Evolutionary conservation across 2,888 invertebrate genomes (phyloP).

Genomic region (Buathra laborator): DNA sequence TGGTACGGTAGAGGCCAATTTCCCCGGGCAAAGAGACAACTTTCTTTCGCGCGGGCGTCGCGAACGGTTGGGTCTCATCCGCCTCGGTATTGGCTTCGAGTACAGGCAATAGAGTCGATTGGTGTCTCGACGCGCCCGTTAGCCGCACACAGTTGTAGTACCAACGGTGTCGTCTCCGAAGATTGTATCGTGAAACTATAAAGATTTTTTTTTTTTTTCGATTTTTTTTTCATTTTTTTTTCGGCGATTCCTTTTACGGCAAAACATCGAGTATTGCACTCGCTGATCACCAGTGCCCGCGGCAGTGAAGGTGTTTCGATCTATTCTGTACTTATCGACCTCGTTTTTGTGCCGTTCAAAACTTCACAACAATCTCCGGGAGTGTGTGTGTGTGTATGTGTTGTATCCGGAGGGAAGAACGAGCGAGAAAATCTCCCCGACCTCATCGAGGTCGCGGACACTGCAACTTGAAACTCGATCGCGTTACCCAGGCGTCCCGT

Average conservation of each 20-base stretch:
- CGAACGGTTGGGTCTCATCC: slow-evolving; percentile 50
- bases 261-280: slow-evolving; percentile 5
- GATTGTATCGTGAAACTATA: background rate
- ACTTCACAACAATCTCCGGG: background rate
- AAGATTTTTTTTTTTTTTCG: background rate
- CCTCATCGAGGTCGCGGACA: slow-evolving; percentile 52
- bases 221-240: background rate
- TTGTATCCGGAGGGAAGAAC: slow-evolving; percentile 5
- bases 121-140: slow-evolving; percentile 38
- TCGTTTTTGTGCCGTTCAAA: slow-evolving; percentile 53
- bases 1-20: slow-evolving; percentile 46
- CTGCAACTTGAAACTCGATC: slow-evolving; percentile 50
- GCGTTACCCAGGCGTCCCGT: slow-evolving; percentile 25
- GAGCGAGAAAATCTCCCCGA: slow-evolving; percentile 36
- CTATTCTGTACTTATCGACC: slow-evolving; percentile 25
- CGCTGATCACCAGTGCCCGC: slow-evolving; percentile 41
- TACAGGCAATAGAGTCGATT: slow-evolving; percentile 30
- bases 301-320: slow-evolving; percentile 63
- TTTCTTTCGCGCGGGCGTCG: slow-evolving; percentile 62
- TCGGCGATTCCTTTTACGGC: slow-evolving; percentile 21
- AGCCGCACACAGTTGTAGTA: slow-evolving; percentile 29
- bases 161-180: background rate
- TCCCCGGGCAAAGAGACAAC: slow-evolving; percentile 58
- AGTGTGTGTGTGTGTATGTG: background rate
- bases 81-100: slow-evolving; percentile 33